Evolutionary conservation across 2,113 vertebrate genomes (phyloP), one percentile per base, ranked within the genome.

Genomic region (Catharus fuscescens): DNA sequence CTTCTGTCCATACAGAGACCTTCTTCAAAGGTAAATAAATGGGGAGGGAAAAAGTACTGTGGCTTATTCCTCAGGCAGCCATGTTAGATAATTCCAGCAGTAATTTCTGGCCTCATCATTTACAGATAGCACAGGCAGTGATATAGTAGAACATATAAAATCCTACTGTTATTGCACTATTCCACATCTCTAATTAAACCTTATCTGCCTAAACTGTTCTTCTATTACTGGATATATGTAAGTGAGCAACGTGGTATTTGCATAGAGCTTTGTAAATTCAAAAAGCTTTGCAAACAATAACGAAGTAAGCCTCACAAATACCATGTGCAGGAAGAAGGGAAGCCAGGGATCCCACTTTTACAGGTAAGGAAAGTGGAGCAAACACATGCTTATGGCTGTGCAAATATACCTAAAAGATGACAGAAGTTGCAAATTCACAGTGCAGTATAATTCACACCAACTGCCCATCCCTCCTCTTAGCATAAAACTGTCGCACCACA

Each of bases 221-320:
- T 29, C 18, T 40, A 4, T 88, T 80, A 74, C 45, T 57, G 82
- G 60, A 45, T 90, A 48, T 56, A 56, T 24, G 44, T 54, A 77
- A 88, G 81, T 14, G 56, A 90, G 64, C 31, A 78, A 86, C 5
- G 20, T 94, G 93, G 29, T 88, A 96, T 96, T 96, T 97, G 69
- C 77, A 69, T 40, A 90, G 92, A 71, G 67, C 86, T 92, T 88
- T 83, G 83, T 48, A 80, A 81, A 60, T 74, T 86, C 88, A 26
- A 77, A 93, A 92, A 86, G 79, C 90, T 86, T 88, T 93, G 82
- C 88, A 64, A 94, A 95, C 69, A 90, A n/a, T 79, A 94, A 84
- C 0, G 1, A 80, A 45, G n/a, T 86, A 94, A 96, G 94, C 72
- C 76, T 84, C 76, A 60, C 36, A 83, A 92, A 94, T 78, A 56